Evolutionary conservation across 1,140 invertebrate genomes (phyloP).

Genomic region (Megalopta genalis): DNA sequence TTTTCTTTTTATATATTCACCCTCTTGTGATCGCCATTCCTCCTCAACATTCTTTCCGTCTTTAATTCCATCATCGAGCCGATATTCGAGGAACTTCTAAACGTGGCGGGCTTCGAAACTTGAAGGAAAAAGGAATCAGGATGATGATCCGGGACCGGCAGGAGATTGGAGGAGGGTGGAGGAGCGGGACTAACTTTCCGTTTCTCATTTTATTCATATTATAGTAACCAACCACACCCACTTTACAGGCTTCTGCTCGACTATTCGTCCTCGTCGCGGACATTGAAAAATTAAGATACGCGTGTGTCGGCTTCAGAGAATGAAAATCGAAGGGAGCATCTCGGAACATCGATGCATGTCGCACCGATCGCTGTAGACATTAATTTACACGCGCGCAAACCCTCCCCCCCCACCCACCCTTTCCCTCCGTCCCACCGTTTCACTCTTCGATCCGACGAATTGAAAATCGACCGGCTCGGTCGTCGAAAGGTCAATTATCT

Average conservation of each 20-base stretch:
- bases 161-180: background rate
- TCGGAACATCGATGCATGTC: background rate
- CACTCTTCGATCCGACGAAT: constrained; percentile 58
- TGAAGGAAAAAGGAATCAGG: constrained; percentile 2
- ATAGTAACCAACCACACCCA: constrained; percentile 60
- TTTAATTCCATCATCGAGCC: constrained; percentile 21
- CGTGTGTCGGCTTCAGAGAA: constrained; percentile 32
- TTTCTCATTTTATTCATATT: constrained; percentile 60
- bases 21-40: background rate
- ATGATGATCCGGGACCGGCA: background rate
- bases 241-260: constrained; percentile 60
- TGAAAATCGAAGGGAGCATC: constrained; percentile 8
- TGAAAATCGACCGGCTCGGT: constrained; percentile 60
- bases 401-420: background rate
- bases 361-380: no score
- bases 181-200: constrained; percentile 50
- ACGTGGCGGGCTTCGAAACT: constrained; percentile 43
- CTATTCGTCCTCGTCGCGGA: constrained; percentile 52
- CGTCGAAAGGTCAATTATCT: constrained; percentile 41
- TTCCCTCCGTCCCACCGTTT: constrained; percentile 24
- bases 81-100: constrained; percentile 50
- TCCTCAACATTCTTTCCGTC: background rate
- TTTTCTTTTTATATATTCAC: constrained; percentile 20
- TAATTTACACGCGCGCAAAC: no score
- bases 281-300: constrained; percentile 63